phyloP scores from a whole-genome alignment of 2,797 vertebrate species.

The Sebastes aleutianus region DNA sequence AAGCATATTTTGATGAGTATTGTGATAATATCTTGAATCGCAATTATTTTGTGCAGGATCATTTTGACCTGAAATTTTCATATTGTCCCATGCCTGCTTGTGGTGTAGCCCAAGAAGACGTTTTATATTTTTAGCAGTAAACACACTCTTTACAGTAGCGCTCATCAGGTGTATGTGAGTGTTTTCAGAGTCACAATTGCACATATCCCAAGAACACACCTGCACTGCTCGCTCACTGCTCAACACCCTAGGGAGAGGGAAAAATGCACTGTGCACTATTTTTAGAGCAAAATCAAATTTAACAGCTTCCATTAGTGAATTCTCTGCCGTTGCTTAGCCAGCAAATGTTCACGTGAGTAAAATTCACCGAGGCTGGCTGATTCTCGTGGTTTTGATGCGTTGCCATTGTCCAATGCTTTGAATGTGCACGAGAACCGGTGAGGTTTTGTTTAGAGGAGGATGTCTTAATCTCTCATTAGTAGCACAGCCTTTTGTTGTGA shows the following conservation, averaged over 20 bases:
- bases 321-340: constrained; percentile 48
- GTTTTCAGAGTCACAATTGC: constrained; percentile 38
- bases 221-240: constrained; percentile 27
- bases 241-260: constrained; percentile 45
- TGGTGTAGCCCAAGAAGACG: background rate
- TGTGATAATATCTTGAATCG: background rate
- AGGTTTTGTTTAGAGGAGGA: constrained; percentile 23
- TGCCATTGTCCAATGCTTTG: constrained; percentile 18
- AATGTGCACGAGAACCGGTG: background rate
- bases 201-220: constrained; percentile 41
- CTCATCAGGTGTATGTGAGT: constrained; percentile 21
- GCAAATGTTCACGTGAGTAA: constrained; percentile 27
- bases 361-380: constrained; percentile 38
- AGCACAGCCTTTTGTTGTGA: constrained; percentile 13
- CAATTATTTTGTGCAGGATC: background rate
- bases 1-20: background rate
- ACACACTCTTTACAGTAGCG: background rate
- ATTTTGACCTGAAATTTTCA: background rate
- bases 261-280: constrained; percentile 60
- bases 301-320: constrained; percentile 69
- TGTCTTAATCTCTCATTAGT: constrained; percentile 29
- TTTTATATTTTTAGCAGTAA: constrained; percentile 27
- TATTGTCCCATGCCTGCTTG: background rate
- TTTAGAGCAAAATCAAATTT: constrained; percentile 65
- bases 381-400: constrained; percentile 20